Evolutionary conservation across 2,113 vertebrate genomes (phyloP).

Genomic region (Dasyprocta punctata): DNA sequence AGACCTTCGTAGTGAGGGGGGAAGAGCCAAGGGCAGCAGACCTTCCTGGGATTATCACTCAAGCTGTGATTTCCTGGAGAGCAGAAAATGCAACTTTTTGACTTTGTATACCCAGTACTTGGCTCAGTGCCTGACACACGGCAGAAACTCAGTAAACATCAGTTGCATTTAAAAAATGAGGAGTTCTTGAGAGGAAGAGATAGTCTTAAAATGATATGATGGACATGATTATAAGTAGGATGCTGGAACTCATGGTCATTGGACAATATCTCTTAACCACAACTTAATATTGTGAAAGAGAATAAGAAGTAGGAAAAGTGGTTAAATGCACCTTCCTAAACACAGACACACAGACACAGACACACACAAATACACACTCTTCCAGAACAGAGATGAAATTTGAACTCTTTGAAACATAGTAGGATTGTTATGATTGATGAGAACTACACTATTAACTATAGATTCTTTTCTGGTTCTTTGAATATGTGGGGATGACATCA

Average conservation of each 20-base stretch:
- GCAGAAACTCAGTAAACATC: background rate
- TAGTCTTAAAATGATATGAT: background rate
- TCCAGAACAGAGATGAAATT: background rate
- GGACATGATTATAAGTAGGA: background rate
- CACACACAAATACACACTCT: background rate
- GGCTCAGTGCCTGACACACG: background rate
- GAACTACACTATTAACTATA: background rate
- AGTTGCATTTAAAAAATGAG: background rate
- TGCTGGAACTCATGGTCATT: background rate
- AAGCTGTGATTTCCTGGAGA: background rate
- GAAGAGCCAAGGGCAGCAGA: background rate
- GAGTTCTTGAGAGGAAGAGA: background rate
- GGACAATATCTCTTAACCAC: background rate
- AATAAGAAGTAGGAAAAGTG: background rate
- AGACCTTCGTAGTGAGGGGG: background rate
- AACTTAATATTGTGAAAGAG: background rate
- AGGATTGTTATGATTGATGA: background rate
- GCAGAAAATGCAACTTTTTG: background rate
- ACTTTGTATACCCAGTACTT: background rate
- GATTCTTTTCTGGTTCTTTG: conserved; percentile 4
- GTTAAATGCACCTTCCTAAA: background rate
- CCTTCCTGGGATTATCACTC: background rate
- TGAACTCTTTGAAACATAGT: background rate
- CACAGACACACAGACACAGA: too few species aligned
- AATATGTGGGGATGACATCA: background rate